Evolutionary conservation across 2,113 vertebrate genomes (phyloP).

Genomic region (Acrocephalus arundinaceus): DNA sequence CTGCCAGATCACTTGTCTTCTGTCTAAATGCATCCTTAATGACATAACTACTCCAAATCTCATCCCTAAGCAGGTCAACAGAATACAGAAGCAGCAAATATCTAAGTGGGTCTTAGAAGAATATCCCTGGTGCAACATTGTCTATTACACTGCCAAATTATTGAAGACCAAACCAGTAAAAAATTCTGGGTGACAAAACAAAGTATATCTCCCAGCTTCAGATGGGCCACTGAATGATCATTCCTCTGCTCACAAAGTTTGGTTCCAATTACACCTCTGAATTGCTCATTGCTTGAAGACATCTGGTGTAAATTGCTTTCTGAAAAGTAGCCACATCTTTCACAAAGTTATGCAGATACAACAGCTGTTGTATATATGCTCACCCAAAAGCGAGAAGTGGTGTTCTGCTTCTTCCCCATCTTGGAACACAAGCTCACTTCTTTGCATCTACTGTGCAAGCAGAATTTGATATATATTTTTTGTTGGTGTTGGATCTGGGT

Average conservation of each 20-base stretch:
- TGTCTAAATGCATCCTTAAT: not conserved
- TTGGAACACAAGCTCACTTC: not conserved
- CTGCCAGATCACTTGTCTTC: not conserved
- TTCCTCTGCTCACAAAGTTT: not conserved
- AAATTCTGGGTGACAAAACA: not conserved
- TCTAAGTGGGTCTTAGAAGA: not conserved
- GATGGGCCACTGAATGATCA: not conserved
- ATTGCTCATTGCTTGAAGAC: slow-evolving; percentile 29
- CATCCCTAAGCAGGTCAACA: not conserved
- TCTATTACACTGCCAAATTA: not conserved
- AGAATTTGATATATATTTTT: not conserved
- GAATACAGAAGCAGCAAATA: not conserved
- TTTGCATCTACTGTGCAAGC: not conserved
- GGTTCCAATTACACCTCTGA: slow-evolving; percentile 21
- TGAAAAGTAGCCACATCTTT: slow-evolving; percentile 28
- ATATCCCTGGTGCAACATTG: rapidly evolving
- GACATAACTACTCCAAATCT: not conserved
- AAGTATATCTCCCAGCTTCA: not conserved
- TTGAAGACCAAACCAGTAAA: not conserved
- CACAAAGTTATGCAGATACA: not conserved
- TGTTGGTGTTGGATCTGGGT: not conserved
- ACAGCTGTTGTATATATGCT: not conserved
- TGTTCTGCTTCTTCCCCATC: not conserved
- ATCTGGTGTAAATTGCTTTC: slow-evolving; percentile 31
- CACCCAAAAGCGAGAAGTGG: not conserved